Conservation (phyloP, 1,140 invertebrate genomes). For the Zeugodacus cucurbitae region DNA sequence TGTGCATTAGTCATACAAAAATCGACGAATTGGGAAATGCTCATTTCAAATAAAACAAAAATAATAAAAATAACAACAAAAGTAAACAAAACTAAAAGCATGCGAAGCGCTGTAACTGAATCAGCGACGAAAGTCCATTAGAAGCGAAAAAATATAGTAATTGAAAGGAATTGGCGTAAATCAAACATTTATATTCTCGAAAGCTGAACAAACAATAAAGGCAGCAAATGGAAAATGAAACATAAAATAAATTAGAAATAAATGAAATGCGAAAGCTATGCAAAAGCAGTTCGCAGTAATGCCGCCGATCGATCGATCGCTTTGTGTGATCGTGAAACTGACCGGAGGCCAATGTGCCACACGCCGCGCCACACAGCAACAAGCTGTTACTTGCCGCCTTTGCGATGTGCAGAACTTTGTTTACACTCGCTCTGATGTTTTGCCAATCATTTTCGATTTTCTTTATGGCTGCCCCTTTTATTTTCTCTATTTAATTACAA, state of each 20-base stretch:
- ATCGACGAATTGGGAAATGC: background rate
- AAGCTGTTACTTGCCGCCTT: background rate
- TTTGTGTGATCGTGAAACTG: slow-evolving; percentile 20
- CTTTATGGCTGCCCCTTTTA: background rate
- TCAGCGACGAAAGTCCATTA: background rate
- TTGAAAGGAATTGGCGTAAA: background rate
- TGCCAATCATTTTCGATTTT: background rate
- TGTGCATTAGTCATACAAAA: background rate
- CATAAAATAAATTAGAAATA: background rate
- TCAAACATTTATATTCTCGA: background rate
- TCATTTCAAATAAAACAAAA: background rate
- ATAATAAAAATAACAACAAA: background rate
- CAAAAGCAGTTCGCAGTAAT: background rate
- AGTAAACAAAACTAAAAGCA: background rate
- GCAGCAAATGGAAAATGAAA: background rate
- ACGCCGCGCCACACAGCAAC: background rate
- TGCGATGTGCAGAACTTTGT: background rate
- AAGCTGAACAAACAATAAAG: too few relatives aligned
- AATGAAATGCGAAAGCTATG: too few relatives aligned
- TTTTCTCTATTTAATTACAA: background rate
- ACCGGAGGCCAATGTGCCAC: background rate
- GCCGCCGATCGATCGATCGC: too few relatives aligned
- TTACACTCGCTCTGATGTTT: background rate
- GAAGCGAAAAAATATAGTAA: background rate
- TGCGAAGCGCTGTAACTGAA: background rate